These are phyloP conservation scores for Hippasteria phrygiana DNA, from an alignment of 53 echinoderm and acorn worm species.

Conservation along the genomic window DNA sequence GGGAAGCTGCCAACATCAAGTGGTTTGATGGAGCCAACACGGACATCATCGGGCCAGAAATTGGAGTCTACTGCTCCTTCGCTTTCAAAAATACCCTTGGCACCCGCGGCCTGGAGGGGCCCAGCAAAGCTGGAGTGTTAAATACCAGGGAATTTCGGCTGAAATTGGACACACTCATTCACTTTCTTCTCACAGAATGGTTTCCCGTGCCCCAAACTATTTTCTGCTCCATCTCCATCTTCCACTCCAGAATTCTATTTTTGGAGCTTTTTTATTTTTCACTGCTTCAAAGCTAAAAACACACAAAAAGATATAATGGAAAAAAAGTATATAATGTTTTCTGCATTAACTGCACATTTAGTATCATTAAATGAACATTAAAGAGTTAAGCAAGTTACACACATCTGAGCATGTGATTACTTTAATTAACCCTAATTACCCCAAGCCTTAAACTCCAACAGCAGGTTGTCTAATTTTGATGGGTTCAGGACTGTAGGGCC, in stretches of 20 bases:
- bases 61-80: constrained; percentile 33
- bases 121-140: constrained; percentile 11
- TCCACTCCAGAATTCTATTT: neutral
- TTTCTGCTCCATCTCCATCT: constrained; percentile 26
- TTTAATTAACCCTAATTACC: too few species aligned
- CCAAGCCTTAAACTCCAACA: too few species aligned
- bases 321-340: too few species aligned
- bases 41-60: constrained; percentile 37
- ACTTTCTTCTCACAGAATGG: constrained; percentile 47
- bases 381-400: too few species aligned
- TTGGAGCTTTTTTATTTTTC: neutral
- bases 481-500: too few species aligned
- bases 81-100: constrained; percentile 38
- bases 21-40: constrained; percentile 56
- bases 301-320: neutral
- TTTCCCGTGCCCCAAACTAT: constrained; percentile 61
- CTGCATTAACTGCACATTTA: too few species aligned
- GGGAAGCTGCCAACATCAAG: constrained; percentile 33
- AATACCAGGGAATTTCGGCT: constrained; percentile 26
- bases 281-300: neutral
- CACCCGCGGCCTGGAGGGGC: constrained; percentile 19
- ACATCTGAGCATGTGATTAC: too few species aligned
- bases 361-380: too few species aligned
- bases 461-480: too few species aligned
- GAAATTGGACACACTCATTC: constrained; percentile 68